Percentiles rank a stretch among this genome's conserved stretches.
phyloP scores from a whole-genome alignment of 2,888 invertebrate species.

The Patella ulyssiponensis region DNA sequence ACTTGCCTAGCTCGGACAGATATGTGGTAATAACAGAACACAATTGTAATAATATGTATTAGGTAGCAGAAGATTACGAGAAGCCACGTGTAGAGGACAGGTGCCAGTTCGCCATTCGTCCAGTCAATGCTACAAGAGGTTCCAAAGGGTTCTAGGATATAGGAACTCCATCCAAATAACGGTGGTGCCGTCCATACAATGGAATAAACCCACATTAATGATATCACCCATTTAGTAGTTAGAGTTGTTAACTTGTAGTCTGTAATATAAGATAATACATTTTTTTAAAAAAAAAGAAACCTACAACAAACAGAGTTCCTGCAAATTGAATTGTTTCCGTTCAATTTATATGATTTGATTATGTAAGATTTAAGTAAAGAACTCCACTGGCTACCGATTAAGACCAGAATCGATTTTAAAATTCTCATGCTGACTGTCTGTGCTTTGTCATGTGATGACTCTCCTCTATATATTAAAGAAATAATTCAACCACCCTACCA shows the following conservation, averaged over 20 bases:
- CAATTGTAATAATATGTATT: constrained; percentile 29
- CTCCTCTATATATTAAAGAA: too few species aligned
- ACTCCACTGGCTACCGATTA: too few species aligned
- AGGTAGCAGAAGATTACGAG: constrained; percentile 33
- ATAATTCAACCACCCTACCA: too few species aligned
- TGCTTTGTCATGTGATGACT: too few species aligned
- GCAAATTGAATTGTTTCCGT: too few species aligned
- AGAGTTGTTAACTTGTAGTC: constrained; percentile 19
- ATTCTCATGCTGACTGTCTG: too few species aligned
- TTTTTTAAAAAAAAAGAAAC: too few species aligned
- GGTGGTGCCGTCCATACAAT: constrained; percentile 33
- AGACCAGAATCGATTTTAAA: too few species aligned
- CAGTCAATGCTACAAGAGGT: constrained; percentile 43
- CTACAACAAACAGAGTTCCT: too few species aligned
- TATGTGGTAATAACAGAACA: constrained; percentile 31
- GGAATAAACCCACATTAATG: constrained; percentile 30
- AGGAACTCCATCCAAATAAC: constrained; percentile 38
- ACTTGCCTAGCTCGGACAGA: not conserved
- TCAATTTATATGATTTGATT: too few species aligned
- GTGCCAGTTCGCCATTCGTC: constrained; percentile 15
- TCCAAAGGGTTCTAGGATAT: constrained; percentile 37
- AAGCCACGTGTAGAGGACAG: constrained; percentile 29
- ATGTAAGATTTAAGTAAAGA: too few species aligned
- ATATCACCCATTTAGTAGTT: constrained; percentile 17
- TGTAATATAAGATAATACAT: constrained; percentile 8